phyloP scores from a whole-genome alignment of 2,888 invertebrate species.

The Steinernema hermaphroditum region DNA sequence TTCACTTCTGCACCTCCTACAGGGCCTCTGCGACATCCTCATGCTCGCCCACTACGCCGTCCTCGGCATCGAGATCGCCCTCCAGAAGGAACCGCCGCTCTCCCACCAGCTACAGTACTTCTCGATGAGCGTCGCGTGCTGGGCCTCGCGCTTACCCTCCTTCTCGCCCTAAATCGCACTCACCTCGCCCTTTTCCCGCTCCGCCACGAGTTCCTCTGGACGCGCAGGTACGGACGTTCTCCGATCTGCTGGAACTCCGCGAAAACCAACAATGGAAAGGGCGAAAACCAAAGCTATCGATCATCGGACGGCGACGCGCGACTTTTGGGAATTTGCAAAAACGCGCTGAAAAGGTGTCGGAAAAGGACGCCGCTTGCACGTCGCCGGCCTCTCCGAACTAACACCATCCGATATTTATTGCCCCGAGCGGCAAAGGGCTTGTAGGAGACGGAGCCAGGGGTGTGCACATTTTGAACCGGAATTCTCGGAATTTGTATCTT shows the following conservation, averaged over 20 bases:
- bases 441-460: too few species aligned
- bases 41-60: not conserved
- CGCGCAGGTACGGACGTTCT: conserved; percentile 18
- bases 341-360: not conserved
- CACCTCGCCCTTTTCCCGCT: not conserved
- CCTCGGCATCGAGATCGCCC: not conserved
- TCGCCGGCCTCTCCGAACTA: too few species aligned
- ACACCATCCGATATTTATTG: too few species aligned
- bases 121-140: not conserved
- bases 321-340: conserved; percentile 8
- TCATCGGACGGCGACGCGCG: not conserved
- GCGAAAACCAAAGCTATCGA: conserved; percentile 19
- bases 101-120: not conserved
- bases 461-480: too few species aligned
- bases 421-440: too few species aligned
- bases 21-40: not conserved
- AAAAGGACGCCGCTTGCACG: too few species aligned
- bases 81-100: not conserved
- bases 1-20: not conserved
- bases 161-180: not conserved
- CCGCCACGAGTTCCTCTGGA: not conserved
- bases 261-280: not conserved
- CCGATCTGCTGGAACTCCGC: not conserved
- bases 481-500: too few species aligned
- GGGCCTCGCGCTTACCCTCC: not conserved